Conservation (phyloP, 2,113 vertebrate species). For the Apteryx mantelli region DNA sequence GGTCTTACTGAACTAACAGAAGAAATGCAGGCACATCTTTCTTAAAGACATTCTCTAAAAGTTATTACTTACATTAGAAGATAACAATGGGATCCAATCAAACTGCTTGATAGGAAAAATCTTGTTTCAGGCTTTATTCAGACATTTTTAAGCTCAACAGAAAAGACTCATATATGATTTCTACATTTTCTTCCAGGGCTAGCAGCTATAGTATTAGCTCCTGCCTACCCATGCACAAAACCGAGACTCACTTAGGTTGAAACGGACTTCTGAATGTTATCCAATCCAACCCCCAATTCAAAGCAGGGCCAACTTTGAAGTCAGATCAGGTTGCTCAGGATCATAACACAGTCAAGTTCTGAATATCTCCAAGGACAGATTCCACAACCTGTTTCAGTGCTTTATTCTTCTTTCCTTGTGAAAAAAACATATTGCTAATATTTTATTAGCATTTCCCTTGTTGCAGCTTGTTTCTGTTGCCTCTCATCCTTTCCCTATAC, state of each 20-base stretch:
- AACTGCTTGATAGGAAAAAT: neutral
- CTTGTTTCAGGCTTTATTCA: neutral
- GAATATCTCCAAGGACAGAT: slow-evolving; percentile 2
- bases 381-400: neutral
- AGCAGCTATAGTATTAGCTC: neutral
- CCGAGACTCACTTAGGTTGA: neutral
- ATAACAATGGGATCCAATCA: neutral
- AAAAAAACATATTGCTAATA: neutral
- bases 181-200: neutral
- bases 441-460: neutral
- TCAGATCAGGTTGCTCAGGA: slow-evolving; percentile 8
- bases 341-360: neutral
- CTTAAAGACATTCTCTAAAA: neutral
- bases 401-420: neutral
- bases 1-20: neutral
- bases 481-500: neutral
- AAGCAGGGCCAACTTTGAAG: slow-evolving; percentile 35
- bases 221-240: neutral
- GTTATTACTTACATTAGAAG: neutral
- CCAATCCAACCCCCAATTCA: neutral
- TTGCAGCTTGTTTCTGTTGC: neutral
- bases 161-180: neutral
- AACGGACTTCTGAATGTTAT: slow-evolving; percentile 42
- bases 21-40: neutral
- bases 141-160: neutral